These are phyloP conservation scores for Isoperla grammatica DNA, from an alignment of 2,888 invertebrate genomes.

Conservation along the genomic window DNA sequence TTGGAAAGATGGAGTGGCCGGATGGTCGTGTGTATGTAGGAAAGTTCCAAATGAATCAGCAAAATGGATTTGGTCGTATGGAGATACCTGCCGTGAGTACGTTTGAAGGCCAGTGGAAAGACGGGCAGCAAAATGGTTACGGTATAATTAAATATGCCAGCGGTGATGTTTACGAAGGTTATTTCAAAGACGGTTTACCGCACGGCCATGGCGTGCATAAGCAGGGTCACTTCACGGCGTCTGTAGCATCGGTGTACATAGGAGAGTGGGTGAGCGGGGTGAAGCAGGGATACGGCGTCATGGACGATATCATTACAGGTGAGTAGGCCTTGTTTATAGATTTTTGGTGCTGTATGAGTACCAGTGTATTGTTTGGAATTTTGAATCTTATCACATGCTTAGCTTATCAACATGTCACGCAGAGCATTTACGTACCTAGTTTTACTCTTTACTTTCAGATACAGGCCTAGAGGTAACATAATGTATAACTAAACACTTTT, in stretches of 20 bases:
- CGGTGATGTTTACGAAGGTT: constrained; percentile 80
- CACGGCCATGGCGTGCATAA: constrained; percentile 82
- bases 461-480: no score
- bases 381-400: no score
- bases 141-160: constrained; percentile 67
- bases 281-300: constrained; percentile 81
- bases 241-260: constrained; percentile 74
- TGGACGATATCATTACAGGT: constrained; percentile 77
- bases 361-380: no score
- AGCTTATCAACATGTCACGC: no score
- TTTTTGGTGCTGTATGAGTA: no score
- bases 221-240: constrained; percentile 70
- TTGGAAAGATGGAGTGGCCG: constrained; percentile 74
- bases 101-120: constrained; percentile 77
- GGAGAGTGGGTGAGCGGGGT: constrained; percentile 78
- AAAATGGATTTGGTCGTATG: constrained; percentile 66
- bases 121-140: constrained; percentile 76
- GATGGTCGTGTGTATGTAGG: constrained; percentile 79
- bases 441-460: no score
- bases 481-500: background rate
- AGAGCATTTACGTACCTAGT: no score
- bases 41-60: constrained; percentile 66
- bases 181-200: constrained; percentile 75
- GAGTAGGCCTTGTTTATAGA: constrained; percentile 10
- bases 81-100: constrained; percentile 60